Evolutionary conservation across 2,113 vertebrate genomes (phyloP).

Genomic region (Heptranchias perlo): DNA sequence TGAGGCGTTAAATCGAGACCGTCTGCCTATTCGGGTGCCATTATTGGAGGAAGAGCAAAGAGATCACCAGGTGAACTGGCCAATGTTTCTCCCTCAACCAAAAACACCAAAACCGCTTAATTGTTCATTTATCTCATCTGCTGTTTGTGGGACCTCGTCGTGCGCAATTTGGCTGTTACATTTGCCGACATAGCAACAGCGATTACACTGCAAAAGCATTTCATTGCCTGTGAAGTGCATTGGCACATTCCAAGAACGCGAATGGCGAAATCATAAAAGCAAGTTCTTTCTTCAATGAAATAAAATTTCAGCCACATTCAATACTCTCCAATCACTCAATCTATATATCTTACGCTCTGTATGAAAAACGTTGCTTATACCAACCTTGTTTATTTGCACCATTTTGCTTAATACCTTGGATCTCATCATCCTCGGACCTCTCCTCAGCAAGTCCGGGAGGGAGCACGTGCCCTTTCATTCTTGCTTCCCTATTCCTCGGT

Average conservation of each 20-base stretch:
- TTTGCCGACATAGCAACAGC: not conserved
- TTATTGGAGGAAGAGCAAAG: not conserved
- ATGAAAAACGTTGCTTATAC: not conserved
- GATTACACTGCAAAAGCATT: not conserved
- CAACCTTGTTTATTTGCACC: slow-evolving; percentile 55
- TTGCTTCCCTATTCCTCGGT: slow-evolving; percentile 69
- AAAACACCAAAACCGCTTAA: not conserved
- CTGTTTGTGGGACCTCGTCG: not conserved
- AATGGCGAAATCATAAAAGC: not conserved
- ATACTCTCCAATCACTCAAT: not conserved
- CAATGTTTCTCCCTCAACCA: not conserved
- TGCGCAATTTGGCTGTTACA: not conserved
- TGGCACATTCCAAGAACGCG: not conserved
- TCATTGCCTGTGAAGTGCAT: not conserved
- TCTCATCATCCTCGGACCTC: slow-evolving; percentile 62
- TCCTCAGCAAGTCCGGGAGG: slow-evolving; percentile 60
- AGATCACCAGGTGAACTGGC: not conserved
- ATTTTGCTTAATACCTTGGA: slow-evolving; percentile 55
- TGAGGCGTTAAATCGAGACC: not conserved
- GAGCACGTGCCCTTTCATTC: slow-evolving; percentile 50
- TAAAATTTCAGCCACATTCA: not conserved
- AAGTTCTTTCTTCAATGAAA: not conserved
- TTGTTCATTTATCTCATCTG: not conserved
- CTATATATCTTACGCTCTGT: not conserved
- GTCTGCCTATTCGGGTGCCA: not conserved